Base-by-base conservation (phyloP, 1,140 invertebrate genomes). In the Mylabris phalerata region DNA sequence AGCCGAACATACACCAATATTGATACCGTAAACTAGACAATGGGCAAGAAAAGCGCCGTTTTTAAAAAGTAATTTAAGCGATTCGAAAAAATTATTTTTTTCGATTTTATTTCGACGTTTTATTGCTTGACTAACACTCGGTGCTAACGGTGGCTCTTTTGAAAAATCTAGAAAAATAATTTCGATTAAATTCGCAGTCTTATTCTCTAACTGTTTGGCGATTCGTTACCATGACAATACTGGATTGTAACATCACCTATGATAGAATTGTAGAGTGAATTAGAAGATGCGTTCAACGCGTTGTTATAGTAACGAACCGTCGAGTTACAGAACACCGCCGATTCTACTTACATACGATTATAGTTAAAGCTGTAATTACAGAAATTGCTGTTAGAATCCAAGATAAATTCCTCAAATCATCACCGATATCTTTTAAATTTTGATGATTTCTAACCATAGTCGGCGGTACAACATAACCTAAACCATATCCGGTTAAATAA, bases 401-500 rank as follows among this genome's bases (percentile, higher is more conserved):
- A 41, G 73, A 78, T 88, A 48, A 82, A 82, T 25, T 81, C 9
- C 45, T 44, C 10, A 80, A 59, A 58, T 77, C 75, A 0, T 43
- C 10, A 1, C 69, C 73, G 9, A 79, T 71, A 1, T 69, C 50
- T 4, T 71, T 67, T 0, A 74, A n/a, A 51, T 71, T 68, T 0
- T 75, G 67, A 40, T 75, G 71, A 58, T 78, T 78, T 56, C 63
- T 72, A 2, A 79, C 75, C 38, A 79, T 40, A 10, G 75, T 68
- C 24, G 77, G 75, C 1, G 75, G 72, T 2, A 77, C 24, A 6
- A 78, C 61, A 60, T 78, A 79, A 38, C 75, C 73, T 9, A 75
- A 40, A 3, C 75, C 71, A 39, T 74, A 55, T 4, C 77, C 77
- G 25, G 89, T 77, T 75, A 90, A 87, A 71, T 86, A 88, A 5